Percentiles rank a stretch among this genome's conserved stretches.
Conservation (phyloP, 1,140 invertebrate species). For the Neoseiulus cucumeris region DNA sequence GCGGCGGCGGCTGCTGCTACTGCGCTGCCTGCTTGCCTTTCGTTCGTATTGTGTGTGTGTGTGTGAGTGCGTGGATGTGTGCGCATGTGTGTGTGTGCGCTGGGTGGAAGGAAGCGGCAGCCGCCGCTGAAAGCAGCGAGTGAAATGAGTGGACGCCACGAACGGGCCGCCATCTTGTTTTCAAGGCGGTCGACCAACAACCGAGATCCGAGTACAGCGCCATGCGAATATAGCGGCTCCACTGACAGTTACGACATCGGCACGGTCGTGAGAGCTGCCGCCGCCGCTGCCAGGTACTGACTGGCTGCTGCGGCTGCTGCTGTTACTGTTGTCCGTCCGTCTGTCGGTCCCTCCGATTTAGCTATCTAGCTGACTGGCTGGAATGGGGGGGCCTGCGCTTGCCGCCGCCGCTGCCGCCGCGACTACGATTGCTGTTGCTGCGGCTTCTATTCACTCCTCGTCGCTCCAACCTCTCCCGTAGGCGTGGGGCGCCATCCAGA, state of each 20-base stretch:
- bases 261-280: background rate
- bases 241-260: background rate
- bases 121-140: background rate
- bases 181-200: background rate
- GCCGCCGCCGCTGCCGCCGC: no score
- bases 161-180: constrained; percentile 9
- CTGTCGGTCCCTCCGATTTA: no score
- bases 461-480: no score
- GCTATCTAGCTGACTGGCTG: no score
- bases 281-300: background rate
- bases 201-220: background rate
- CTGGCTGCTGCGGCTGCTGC: background rate
- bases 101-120: background rate
- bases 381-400: no score
- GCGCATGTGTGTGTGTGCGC: no score
- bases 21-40: no score
- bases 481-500: no score
- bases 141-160: background rate
- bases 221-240: background rate
- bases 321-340: no score
- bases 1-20: no score
- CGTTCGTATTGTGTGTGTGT: no score
- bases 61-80: no score
- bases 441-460: background rate
- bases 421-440: background rate